These are phyloP conservation scores for Sipha maydis DNA, from an alignment of 2,888 invertebrate genomes.

Conservation along the genomic window DNA sequence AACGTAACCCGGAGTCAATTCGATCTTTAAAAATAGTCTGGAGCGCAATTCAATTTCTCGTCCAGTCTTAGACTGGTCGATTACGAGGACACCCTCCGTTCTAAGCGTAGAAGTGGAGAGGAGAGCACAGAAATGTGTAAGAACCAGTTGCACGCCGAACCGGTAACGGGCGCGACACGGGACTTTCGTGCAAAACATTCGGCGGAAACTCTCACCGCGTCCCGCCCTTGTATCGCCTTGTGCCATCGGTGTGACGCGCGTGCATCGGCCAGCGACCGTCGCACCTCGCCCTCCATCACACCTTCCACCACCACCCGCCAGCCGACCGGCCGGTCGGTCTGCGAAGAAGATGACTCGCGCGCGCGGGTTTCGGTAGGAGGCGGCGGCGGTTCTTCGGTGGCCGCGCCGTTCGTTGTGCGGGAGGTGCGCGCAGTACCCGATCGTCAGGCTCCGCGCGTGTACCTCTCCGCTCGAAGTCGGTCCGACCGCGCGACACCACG, in stretches of 20 bases:
- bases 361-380: no score
- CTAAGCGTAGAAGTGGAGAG: no score
- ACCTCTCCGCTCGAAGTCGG: not conserved
- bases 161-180: no score
- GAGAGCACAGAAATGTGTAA: not conserved
- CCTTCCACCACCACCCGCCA: not conserved
- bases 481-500: not conserved
- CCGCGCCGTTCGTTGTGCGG: not conserved
- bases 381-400: no score
- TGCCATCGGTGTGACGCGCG: no score
- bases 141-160: not conserved
- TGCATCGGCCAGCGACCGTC: not conserved
- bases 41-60: no score
- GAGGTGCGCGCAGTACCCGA: not conserved
- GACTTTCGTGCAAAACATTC: conserved; percentile 40
- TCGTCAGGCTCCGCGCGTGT: not conserved
- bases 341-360: not conserved
- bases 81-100: no score
- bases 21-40: no score
- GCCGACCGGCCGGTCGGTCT: not conserved
- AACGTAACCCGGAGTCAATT: no score
- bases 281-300: not conserved
- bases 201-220: not conserved
- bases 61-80: no score
- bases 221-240: not conserved